Evolutionary conservation across 53 echinoderm and acorn worm species (phyloP).

Genomic region (Actinopyga echinites): DNA sequence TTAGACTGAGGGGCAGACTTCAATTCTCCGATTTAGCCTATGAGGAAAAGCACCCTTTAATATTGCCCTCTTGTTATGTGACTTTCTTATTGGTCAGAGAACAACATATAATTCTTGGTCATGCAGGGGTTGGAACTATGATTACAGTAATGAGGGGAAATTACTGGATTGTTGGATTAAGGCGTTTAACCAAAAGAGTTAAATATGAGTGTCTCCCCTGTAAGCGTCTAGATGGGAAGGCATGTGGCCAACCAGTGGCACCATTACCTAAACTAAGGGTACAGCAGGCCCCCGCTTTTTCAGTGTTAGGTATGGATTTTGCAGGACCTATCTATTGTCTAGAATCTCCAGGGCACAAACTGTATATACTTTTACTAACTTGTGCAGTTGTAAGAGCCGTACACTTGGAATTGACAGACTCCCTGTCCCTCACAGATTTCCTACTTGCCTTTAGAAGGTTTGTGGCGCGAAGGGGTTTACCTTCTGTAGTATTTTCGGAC

Average conservation of each 20-base stretch:
- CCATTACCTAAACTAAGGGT: neutral
- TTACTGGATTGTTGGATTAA: neutral
- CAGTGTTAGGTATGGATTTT: neutral
- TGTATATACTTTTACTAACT: conserved; percentile 9
- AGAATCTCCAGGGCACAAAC: neutral
- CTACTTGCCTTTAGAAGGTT: conserved; percentile 13
- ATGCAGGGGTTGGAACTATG: neutral
- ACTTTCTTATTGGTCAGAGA: neutral
- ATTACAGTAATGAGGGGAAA: neutral
- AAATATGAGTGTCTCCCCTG: neutral
- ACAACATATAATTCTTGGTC: neutral
- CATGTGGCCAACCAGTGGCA: neutral
- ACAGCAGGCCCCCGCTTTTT: neutral
- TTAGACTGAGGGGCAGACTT: neutral
- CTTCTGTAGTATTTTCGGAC: conserved; percentile 6
- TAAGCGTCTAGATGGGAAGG: neutral
- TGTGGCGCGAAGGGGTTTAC: conserved; percentile 4
- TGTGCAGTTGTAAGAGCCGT: conserved; percentile 32
- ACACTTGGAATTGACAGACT: conserved; percentile 28
- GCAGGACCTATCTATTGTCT: neutral
- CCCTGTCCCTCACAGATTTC: neutral
- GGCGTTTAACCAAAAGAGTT: neutral
- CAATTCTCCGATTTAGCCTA: neutral
- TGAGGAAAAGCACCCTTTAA: neutral
- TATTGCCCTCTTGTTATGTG: neutral